Conservation (phyloP, 2,888 invertebrate species). For the Bugulina stolonifera region DNA sequence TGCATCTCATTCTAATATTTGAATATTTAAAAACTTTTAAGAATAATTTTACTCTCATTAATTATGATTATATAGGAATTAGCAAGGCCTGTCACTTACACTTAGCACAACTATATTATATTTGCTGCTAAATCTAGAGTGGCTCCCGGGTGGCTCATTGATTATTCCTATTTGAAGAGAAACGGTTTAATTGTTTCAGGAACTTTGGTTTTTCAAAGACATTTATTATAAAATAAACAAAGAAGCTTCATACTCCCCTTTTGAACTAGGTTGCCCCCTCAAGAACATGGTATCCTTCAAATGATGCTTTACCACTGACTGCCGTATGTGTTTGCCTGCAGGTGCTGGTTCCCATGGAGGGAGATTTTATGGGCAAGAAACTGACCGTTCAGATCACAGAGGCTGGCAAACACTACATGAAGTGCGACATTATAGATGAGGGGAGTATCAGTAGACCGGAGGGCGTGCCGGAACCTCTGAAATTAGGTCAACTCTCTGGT, state of each 20-base stretch:
- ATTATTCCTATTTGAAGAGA: too few relatives aligned
- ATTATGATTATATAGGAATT: too few relatives aligned
- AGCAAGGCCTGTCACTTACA: too few relatives aligned
- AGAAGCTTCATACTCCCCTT: background rate
- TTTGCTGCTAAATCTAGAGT: too few relatives aligned
- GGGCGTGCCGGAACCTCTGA: conserved; percentile 41
- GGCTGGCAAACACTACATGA: conserved; percentile 54
- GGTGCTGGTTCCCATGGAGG: conserved; percentile 73
- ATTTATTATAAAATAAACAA: background rate
- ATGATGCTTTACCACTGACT: background rate
- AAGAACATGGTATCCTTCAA: background rate
- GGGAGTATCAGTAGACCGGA: conserved; percentile 25
- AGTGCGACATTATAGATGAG: conserved; percentile 30
- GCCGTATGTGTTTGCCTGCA: conserved; percentile 34
- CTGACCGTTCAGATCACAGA: conserved; percentile 68
- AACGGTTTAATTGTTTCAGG: background rate
- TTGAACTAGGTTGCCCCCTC: background rate
- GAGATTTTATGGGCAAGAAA: conserved; percentile 74
- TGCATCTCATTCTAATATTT: too few relatives aligned
- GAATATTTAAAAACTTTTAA: too few relatives aligned
- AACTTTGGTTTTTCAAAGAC: background rate
- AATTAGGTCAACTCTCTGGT: conserved; percentile 46
- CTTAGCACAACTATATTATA: too few relatives aligned
- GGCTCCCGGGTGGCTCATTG: too few relatives aligned
- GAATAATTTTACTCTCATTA: too few relatives aligned